Base-by-base conservation (phyloP, 2,888 invertebrate species). In the Yponomeuta malinellus region DNA sequence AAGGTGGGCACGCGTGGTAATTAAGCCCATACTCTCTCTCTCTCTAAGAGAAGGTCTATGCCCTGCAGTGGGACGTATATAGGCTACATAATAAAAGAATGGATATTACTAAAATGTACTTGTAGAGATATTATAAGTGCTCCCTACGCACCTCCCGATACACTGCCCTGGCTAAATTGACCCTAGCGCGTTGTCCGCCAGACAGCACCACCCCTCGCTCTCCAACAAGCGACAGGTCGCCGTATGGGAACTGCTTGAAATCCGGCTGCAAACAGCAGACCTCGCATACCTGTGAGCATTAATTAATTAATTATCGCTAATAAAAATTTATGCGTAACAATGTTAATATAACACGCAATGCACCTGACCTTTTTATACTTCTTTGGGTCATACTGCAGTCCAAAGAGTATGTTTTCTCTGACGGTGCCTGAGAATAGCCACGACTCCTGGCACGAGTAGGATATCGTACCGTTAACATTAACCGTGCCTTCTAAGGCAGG, bases 331-430 rank as follows among this genome's bases (percentile, higher is more conserved):
- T 31, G 33, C 12, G 65, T 33, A 29, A 10, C 10, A 23, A 23
- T 31, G 29, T 23, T 23, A 23, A 23, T 64, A 8, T 10, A 64
- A 67, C 67, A 23, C 37, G 37, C 12, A 33, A 65, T 29, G 64
- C 10, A 72, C 37, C 43, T 69, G 23, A 91, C 92, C 81, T 95
- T 93, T 73, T 93, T 89, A 79, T 97, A 97, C 77, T 95, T 94
- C 0, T 84, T 83, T n/a, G 79, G 73, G 37, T 95, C 92, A 75
- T 93, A 95, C 0, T 93, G 87, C 69, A 93, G 84, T 0, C 97
- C 97, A 83, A 98, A 98, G 0, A 96, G 79, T 74, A 98, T 96
- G 81, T 98, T 98, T 74, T 97, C 96, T 68, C 96, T 88, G 0
- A 98, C 93, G 0, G 96, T 95, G 0, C 93, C 94, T 0, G 95